Evolutionary conservation across 2,888 invertebrate species (phyloP), one percentile per base, ranked within the genome.

Genomic region (Sesia bembeciformis): DNA sequence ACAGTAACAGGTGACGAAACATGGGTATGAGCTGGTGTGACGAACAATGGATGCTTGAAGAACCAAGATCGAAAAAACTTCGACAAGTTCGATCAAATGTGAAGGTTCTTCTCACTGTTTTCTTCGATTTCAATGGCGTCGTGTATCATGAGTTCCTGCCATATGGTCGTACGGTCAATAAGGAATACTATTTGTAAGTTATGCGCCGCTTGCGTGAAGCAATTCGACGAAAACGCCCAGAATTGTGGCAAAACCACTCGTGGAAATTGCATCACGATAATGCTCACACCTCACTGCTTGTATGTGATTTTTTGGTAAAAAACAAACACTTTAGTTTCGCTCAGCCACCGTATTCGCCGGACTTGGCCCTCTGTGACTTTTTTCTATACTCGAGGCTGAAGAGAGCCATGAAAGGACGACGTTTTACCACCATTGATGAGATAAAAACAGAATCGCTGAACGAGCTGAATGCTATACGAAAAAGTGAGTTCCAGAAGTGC

Each of bases 181-280:
- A 53, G 52, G 54, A 53, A 54, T 51, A 54, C 50, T 54, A 53
- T 52, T 41, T 55, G 51, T 6, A 57, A 57, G 54, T 56, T 54
- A 53, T 23, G 23, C 23, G 23, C 23, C 23, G 23, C 2, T 23
- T 23, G 23, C 23, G 23, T 23, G 23, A 23, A 58, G 54, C 56
- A 54, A 53, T 60, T 40, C 51, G 54, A 42, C 51, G 52, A 55
- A 58, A 60, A 58, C 56, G 57, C 49, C 58, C 56, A 54, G 51
- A 54, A 50, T 58, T 58, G 57, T 58, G 53, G 55, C 52, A 57
- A 41, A 57, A 59, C 52, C 55, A 56, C 52, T 54, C 53, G 42
- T 58, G 54, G 54, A 51, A 57, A 58, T 58, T 58, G 57, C 57
- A 59, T 51, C 59, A 58, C 52, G 55, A 57, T 56, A 58, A 58